These are phyloP conservation scores for Hypanus sabinus DNA, from an alignment of 2,113 vertebrate genomes.

Conservation along the genomic window DNA sequence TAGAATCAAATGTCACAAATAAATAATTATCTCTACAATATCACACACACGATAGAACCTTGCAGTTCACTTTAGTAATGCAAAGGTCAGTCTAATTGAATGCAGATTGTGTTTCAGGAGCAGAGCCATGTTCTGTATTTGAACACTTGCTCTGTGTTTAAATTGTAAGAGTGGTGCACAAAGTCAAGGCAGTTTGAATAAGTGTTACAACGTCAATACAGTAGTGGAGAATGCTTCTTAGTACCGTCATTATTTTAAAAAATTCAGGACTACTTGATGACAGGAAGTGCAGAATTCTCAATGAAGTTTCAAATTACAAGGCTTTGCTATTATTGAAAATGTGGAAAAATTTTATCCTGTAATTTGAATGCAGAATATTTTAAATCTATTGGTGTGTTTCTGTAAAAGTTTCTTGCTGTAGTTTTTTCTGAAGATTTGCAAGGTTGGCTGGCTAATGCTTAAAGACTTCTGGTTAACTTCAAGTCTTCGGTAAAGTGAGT, in stretches of 20 bases:
- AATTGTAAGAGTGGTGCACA: background rate
- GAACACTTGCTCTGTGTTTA: constrained; percentile 25
- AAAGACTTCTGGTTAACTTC: too few species aligned
- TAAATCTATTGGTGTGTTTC: background rate
- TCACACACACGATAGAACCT: too few species aligned
- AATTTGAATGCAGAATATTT: background rate
- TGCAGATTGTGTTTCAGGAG: background rate
- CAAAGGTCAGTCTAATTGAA: constrained; percentile 8
- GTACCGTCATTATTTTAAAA: background rate
- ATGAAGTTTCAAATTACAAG: background rate
- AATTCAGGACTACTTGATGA: background rate
- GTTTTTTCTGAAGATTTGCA: too few species aligned
- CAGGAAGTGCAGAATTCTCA: background rate
- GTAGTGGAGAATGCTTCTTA: background rate
- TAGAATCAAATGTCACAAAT: background rate
- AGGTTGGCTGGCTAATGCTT: too few species aligned
- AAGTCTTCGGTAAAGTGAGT: too few species aligned
- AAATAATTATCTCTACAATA: constrained; percentile 5
- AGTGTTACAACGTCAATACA: background rate
- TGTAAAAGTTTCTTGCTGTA: too few species aligned
- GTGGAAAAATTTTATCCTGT: background rate
- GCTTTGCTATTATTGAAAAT: background rate
- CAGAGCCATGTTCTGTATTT: background rate
- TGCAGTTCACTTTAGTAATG: background rate
- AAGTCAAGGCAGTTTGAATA: constrained; percentile 10